Evolutionary conservation across 1,140 invertebrate genomes (phyloP).

Genomic region (Cherax destructor): DNA sequence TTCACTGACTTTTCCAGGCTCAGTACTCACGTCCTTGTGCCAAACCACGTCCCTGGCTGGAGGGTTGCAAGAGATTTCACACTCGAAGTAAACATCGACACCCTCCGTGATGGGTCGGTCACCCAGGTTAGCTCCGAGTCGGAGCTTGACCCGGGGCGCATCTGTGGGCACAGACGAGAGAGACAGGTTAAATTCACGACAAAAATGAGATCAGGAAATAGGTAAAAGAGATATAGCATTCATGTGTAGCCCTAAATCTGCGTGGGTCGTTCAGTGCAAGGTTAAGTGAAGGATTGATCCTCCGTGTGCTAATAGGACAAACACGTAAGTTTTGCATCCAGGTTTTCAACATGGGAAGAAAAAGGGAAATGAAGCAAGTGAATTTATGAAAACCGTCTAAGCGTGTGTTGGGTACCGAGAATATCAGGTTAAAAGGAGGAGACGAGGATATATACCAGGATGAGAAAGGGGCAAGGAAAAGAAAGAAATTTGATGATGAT

Average conservation of each 20-base stretch:
- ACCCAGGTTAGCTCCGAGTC: slow-evolving; percentile 14
- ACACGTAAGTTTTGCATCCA: too few relatives aligned
- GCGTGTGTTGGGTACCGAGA: too few relatives aligned
- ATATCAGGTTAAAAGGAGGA: too few relatives aligned
- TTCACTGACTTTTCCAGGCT: not conserved
- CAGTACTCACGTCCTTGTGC: slow-evolving; percentile 45
- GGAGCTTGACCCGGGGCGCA: slow-evolving; percentile 27
- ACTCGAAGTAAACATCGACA: slow-evolving; percentile 59
- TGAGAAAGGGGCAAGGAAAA: too few relatives aligned
- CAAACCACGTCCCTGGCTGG: slow-evolving; percentile 21
- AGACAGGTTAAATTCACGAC: not conserved
- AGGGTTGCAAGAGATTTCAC: slow-evolving; percentile 45
- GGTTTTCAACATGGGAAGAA: too few relatives aligned
- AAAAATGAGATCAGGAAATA: not conserved
- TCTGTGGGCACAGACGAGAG: not conserved
- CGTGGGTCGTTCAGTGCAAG: too few relatives aligned
- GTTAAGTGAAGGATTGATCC: too few relatives aligned
- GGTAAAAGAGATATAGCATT: slow-evolving; percentile 4
- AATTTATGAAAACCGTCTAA: too few relatives aligned
- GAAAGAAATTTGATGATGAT: too few relatives aligned
- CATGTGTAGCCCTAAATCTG: not conserved
- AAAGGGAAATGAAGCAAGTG: too few relatives aligned
- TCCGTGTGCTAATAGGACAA: too few relatives aligned
- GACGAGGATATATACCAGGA: too few relatives aligned
- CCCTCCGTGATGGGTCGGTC: slow-evolving; percentile 48